Conservation (phyloP, 2,888 invertebrate genomes). For the Ormyrus thymus region DNA sequence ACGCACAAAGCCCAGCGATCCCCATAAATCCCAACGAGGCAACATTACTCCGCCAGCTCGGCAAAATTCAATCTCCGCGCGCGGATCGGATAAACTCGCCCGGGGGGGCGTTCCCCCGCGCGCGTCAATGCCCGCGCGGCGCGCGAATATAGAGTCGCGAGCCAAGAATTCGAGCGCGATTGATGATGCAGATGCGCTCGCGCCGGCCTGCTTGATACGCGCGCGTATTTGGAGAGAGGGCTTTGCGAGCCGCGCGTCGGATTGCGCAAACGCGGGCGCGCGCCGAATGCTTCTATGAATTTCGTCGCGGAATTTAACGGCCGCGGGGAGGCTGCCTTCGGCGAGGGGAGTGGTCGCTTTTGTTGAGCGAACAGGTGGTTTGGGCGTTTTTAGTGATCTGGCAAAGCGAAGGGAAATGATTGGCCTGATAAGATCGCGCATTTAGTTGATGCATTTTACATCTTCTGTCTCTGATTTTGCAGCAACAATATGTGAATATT, state of each 20-base stretch:
- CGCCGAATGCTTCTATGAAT: background rate
- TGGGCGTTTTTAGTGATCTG: too few relatives aligned
- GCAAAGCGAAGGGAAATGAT: too few relatives aligned
- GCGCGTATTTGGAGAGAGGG: background rate
- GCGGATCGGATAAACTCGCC: background rate
- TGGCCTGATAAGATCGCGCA: too few relatives aligned
- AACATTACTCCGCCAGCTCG: too few relatives aligned
- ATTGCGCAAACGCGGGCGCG: constrained; percentile 6
- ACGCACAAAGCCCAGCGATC: too few relatives aligned
- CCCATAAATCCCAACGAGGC: too few relatives aligned
- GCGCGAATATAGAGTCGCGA: constrained; percentile 13
- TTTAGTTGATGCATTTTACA: too few relatives aligned
- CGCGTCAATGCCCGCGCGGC: background rate
- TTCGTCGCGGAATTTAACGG: background rate
- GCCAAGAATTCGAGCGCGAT: constrained; percentile 10
- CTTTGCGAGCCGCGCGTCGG: background rate
- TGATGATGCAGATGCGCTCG: background rate
- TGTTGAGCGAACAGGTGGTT: too few relatives aligned
- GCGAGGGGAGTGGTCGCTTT: too few relatives aligned
- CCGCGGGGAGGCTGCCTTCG: too few relatives aligned
- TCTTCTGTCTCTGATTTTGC: too few relatives aligned
- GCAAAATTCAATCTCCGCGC: background rate
- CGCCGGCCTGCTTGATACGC: background rate
- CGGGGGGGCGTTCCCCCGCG: background rate
- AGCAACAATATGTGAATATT: too few relatives aligned